Evolutionary conservation across 2,113 vertebrate genomes (phyloP).

Genomic region (Grus americana): DNA sequence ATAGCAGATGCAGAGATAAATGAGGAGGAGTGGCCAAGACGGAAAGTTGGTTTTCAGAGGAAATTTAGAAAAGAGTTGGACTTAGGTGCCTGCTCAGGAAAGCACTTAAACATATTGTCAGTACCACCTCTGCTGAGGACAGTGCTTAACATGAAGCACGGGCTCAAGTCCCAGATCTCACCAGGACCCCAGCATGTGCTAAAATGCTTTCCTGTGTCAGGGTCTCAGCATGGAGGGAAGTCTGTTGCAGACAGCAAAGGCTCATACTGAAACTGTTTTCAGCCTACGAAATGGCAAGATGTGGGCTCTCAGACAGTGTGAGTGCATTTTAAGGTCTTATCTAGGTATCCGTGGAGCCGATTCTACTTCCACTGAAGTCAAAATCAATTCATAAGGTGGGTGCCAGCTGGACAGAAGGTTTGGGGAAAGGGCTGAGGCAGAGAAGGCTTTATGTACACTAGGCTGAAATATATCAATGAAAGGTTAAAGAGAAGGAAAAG

Average conservation of each 20-base stretch:
- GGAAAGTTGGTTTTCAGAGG: neutral
- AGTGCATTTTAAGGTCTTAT: neutral
- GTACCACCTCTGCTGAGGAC: neutral
- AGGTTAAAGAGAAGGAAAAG: slow-evolving; percentile 1
- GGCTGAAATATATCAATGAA: slow-evolving; percentile 14
- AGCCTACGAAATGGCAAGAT: neutral
- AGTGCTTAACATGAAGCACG: neutral
- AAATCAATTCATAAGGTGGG: neutral
- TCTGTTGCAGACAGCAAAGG: neutral
- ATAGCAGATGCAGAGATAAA: slow-evolving; percentile 5
- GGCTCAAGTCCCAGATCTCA: neutral
- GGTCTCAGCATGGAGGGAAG: neutral
- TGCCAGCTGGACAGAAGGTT: neutral
- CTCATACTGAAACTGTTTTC: neutral
- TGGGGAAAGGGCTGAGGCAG: neutral
- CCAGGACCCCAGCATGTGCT: neutral
- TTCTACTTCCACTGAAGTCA: neutral
- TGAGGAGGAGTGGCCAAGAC: neutral
- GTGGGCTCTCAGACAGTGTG: neutral
- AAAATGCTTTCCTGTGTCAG: neutral
- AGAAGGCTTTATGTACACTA: neutral
- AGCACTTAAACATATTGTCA: neutral
- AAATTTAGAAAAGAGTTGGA: neutral
- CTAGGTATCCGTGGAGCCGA: neutral
- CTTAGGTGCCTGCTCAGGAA: neutral